A percentile compares a stretch with the other conserved stretches of the same genome.
phyloP scores from a whole-genome alignment of 2,888 invertebrate species.

The Gortyna flavago region DNA sequence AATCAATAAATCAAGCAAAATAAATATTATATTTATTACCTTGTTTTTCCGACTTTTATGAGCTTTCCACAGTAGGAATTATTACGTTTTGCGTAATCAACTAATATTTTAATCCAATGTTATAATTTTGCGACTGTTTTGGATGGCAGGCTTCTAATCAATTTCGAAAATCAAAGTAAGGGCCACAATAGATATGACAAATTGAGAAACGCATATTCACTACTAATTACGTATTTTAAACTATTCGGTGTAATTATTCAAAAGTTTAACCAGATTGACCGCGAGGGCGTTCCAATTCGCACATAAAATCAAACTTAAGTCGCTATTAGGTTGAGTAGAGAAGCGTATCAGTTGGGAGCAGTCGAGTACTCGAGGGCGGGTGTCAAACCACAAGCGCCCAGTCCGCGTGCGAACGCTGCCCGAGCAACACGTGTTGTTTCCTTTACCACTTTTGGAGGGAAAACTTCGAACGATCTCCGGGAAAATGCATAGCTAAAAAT shows the following conservation, averaged over 20 bases:
- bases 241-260: slow-evolving; percentile 56
- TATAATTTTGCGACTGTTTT: slow-evolving; percentile 41
- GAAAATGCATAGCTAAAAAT: slow-evolving; percentile 50
- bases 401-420: slow-evolving; percentile 73
- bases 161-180: background rate
- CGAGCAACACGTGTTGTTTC: slow-evolving; percentile 69
- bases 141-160: background rate
- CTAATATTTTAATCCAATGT: slow-evolving; percentile 31
- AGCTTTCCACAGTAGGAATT: slow-evolving; percentile 19
- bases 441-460: slow-evolving; percentile 76
- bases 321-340: slow-evolving; percentile 67
- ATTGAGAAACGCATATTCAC: slow-evolving; percentile 14
- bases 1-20: slow-evolving; percentile 45
- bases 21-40: slow-evolving; percentile 49
- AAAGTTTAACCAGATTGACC: slow-evolving; percentile 61
- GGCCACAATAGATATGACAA: slow-evolving; percentile 20
- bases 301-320: slow-evolving; percentile 75
- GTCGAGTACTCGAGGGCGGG: slow-evolving; percentile 51
- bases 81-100: slow-evolving; percentile 48
- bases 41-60: slow-evolving; percentile 56
- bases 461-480: slow-evolving; percentile 78
- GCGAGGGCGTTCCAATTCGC: slow-evolving; percentile 53
- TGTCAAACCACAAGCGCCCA: slow-evolving; percentile 57
- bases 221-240: slow-evolving; percentile 32
- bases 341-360: slow-evolving; percentile 59